phyloP scores from a whole-genome alignment of 2,113 vertebrate species.

The Zosterops hypoxanthus region DNA sequence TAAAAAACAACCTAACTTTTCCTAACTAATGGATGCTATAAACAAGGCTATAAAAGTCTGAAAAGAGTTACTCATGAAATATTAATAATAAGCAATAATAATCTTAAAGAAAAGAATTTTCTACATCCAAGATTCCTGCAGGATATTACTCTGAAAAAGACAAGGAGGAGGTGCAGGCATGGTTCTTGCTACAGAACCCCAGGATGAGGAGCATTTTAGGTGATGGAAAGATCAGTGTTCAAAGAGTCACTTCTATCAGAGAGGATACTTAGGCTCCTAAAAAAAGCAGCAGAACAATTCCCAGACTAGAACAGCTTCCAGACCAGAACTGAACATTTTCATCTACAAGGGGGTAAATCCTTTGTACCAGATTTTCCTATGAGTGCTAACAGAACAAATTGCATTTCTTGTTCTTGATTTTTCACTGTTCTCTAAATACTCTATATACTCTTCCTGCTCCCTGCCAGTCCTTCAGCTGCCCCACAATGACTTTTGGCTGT shows the following conservation, averaged over 20 bases:
- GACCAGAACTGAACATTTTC: not conserved
- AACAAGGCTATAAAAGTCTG: not conserved
- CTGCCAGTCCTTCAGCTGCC: not conserved
- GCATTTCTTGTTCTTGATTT: not conserved
- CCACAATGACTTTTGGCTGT: not conserved
- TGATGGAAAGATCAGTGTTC: not conserved
- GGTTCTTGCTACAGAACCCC: not conserved
- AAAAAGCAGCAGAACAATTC: not conserved
- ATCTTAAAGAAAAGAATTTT: not conserved
- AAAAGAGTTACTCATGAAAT: not conserved
- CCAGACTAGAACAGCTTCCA: not conserved
- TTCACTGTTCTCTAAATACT: not conserved
- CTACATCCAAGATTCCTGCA: not conserved
- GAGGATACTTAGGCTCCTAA: not conserved
- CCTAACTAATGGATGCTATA: not conserved
- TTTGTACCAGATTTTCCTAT: not conserved
- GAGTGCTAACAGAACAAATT: not conserved
- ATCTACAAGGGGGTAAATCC: not conserved
- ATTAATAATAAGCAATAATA: not conserved
- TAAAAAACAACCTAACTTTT: slow-evolving; percentile 3
- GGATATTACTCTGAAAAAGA: not conserved
- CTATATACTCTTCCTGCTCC: not conserved
- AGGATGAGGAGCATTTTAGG: not conserved
- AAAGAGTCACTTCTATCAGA: not conserved
- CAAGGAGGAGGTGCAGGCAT: not conserved